Evolutionary conservation across 2,797 vertebrate species (phyloP).

Genomic region (Molossus molossus): DNA sequence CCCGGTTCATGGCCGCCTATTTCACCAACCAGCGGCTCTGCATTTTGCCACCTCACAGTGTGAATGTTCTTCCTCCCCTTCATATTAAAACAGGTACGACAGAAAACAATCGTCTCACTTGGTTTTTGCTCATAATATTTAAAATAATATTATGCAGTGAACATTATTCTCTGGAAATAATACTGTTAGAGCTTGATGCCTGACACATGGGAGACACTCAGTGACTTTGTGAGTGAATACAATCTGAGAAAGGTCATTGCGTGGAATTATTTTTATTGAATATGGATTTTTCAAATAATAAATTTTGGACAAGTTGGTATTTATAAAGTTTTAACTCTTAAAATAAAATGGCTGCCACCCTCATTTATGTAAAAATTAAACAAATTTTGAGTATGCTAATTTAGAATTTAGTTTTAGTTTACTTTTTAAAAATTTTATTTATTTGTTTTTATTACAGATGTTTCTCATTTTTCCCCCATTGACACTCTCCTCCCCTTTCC

Average conservation of each 20-base stretch:
- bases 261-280: constrained; percentile 42
- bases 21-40: constrained; percentile 95
- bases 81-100: constrained; percentile 92
- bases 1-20: constrained; percentile 97
- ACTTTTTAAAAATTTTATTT: background rate
- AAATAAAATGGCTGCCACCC: background rate
- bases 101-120: background rate
- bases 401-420: constrained; percentile 35
- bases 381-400: background rate
- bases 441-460: background rate
- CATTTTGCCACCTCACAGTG: constrained; percentile 94
- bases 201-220: background rate
- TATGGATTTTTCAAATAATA: background rate
- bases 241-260: background rate
- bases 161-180: background rate
- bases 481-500: too few species aligned
- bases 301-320: background rate
- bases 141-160: background rate
- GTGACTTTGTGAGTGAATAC: background rate
- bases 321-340: constrained; percentile 35
- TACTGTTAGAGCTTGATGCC: background rate
- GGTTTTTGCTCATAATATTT: background rate
- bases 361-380: constrained; percentile 16
- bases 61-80: constrained; percentile 93
- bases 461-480: too few species aligned